Percentiles rank a stretch among this genome's conserved stretches.
phyloP scores from a whole-genome alignment of 2,797 vertebrate genomes.

The Hylomyscus alleni region DNA sequence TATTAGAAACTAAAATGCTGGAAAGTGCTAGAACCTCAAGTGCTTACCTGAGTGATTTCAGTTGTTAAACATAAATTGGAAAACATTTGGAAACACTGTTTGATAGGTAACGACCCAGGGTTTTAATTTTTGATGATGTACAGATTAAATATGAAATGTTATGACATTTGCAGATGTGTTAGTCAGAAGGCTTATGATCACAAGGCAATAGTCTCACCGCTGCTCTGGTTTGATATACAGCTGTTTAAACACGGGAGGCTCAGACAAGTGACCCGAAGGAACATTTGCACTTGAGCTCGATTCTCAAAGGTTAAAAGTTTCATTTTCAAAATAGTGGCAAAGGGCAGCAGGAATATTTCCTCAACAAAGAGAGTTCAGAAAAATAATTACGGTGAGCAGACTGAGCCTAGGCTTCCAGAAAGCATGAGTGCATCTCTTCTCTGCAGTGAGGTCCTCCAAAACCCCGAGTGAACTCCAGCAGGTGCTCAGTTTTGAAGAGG shows the following conservation, averaged over 20 bases:
- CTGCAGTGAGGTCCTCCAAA: too few relatives aligned
- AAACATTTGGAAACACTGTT: slow-evolving; percentile 62
- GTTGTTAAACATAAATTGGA: slow-evolving; percentile 66
- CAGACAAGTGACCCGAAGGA: slow-evolving; percentile 80
- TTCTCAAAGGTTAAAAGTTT: slow-evolving; percentile 82
- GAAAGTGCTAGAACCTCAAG: background rate
- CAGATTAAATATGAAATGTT: slow-evolving; percentile 82
- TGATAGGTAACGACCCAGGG: slow-evolving; percentile 50
- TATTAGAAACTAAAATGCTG: slow-evolving; percentile 53
- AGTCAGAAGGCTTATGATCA: slow-evolving; percentile 76
- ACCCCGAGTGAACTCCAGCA: background rate
- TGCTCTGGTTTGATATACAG: slow-evolving; percentile 78
- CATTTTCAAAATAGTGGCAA: slow-evolving; percentile 76
- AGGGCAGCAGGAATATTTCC: slow-evolving; percentile 22
- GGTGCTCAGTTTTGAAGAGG: background rate
- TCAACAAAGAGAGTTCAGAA: slow-evolving; percentile 41
- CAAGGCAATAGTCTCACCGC: slow-evolving; percentile 65
- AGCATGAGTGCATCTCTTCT: background rate
- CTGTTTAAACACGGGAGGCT: slow-evolving; percentile 86
- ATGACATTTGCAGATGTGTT: slow-evolving; percentile 75
- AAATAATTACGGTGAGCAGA: slow-evolving; percentile 17
- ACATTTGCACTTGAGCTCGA: slow-evolving; percentile 80
- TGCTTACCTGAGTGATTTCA: slow-evolving; percentile 34
- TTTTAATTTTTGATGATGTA: background rate
- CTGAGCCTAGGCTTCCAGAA: slow-evolving; percentile 34